Evolutionary conservation across 2,888 invertebrate genomes (phyloP).

Genomic region (Scaptomyza reducta): DNA sequence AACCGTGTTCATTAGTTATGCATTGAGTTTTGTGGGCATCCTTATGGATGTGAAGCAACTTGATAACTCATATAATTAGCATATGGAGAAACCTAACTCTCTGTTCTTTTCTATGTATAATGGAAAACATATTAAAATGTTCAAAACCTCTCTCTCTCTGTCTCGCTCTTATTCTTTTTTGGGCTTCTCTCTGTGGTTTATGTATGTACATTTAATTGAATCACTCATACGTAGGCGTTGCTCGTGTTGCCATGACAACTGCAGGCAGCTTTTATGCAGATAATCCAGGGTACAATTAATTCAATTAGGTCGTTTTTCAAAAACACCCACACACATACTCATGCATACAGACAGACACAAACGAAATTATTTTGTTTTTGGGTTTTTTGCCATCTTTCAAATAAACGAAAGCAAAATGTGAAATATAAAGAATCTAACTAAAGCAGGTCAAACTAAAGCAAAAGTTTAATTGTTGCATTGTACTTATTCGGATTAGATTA

Average conservation of each 20-base stretch:
- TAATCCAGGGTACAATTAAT: slow-evolving; percentile 6
- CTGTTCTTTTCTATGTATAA: slow-evolving; percentile 17
- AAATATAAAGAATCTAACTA: neutral
- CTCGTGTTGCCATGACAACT: slow-evolving; percentile 15
- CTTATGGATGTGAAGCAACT: slow-evolving; percentile 32
- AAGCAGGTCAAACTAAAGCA: neutral
- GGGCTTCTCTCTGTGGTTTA: neutral
- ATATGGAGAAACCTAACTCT: slow-evolving; percentile 65
- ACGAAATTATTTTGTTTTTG: neutral
- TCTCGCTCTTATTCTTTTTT: too few species aligned
- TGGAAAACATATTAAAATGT: slow-evolving; percentile 52
- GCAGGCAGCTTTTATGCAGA: slow-evolving; percentile 33
- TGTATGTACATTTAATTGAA: slow-evolving; percentile 38
- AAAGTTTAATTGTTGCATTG: neutral
- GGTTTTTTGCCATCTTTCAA: neutral
- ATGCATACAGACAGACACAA: neutral
- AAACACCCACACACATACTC: neutral
- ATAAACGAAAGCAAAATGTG: neutral
- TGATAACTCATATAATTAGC: slow-evolving; percentile 72
- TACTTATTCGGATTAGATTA: neutral
- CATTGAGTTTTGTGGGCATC: slow-evolving; percentile 61
- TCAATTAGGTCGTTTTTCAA: slow-evolving; percentile 6
- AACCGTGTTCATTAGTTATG: slow-evolving; percentile 64
- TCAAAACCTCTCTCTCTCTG: slow-evolving; percentile 4
- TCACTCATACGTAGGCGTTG: slow-evolving; percentile 18